Evolutionary conservation across 2,113 vertebrate genomes (phyloP).

Genomic region (Cyanoderma ruficeps): DNA sequence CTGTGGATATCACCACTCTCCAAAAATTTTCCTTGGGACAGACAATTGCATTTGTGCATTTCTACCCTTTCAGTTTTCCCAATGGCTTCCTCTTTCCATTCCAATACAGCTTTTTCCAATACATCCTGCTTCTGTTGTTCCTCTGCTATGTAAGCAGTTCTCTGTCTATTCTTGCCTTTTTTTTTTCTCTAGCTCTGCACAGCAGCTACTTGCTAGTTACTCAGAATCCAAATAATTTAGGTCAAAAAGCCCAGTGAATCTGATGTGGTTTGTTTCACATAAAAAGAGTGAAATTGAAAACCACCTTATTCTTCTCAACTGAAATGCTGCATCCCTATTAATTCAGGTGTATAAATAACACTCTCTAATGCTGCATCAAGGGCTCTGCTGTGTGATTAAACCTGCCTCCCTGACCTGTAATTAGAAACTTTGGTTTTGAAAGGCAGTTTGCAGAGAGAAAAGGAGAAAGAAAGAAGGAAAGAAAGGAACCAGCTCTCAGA

Average conservation of each 20-base stretch:
- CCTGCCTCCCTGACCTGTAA: slow-evolving; percentile 76
- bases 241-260: slow-evolving; percentile 57
- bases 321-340: slow-evolving; percentile 69
- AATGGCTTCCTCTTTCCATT: background rate
- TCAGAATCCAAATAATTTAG: slow-evolving; percentile 47
- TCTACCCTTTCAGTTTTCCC: background rate
- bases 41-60: background rate
- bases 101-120: background rate
- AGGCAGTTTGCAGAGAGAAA: slow-evolving; percentile 67
- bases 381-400: slow-evolving; percentile 66
- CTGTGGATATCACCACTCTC: background rate
- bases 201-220: slow-evolving; percentile 26
- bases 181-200: background rate
- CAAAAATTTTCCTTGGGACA: background rate
- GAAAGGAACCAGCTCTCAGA: slow-evolving; percentile 60
- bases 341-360: slow-evolving; percentile 75
- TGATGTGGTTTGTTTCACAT: slow-evolving; percentile 58
- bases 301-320: slow-evolving; percentile 66
- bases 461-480: slow-evolving; percentile 37
- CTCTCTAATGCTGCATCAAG: slow-evolving; percentile 59
- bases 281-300: slow-evolving; percentile 63
- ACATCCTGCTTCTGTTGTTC: background rate
- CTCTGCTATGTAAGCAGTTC: background rate
- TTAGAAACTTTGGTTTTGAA: slow-evolving; percentile 79
- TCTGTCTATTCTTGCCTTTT: background rate